Evolutionary conservation across 92 coral and sea anemone genomes (phyloP).

Genomic region (Plumapathes pennacea): DNA sequence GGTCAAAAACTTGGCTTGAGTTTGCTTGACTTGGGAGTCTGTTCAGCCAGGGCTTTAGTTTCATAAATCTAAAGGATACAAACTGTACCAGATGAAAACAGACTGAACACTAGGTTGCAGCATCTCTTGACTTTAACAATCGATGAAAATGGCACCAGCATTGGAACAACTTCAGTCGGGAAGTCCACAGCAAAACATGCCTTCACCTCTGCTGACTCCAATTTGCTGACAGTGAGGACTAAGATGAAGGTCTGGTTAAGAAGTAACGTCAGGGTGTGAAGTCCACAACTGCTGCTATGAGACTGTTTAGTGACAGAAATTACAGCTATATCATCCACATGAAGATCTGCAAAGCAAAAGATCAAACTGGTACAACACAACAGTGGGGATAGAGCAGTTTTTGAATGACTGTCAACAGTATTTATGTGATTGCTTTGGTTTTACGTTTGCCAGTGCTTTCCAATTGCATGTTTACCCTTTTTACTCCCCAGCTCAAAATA

Average conservation of each 20-base stretch:
- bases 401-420: too few relatives aligned
- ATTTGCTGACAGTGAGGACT: constrained; percentile 33
- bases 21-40: too few relatives aligned
- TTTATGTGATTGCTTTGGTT: too few relatives aligned
- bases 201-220: constrained; percentile 25
- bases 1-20: not conserved
- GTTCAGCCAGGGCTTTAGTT: too few relatives aligned
- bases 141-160: constrained; percentile 46
- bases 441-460: too few relatives aligned
- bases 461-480: too few relatives aligned
- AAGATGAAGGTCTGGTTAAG: constrained; percentile 45
- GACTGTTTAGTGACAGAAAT: too few relatives aligned
- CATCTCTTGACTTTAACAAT: constrained; percentile 41
- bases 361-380: too few relatives aligned
- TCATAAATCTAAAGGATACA: constrained; percentile 64
- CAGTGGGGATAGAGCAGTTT: too few relatives aligned
- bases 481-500: too few relatives aligned
- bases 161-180: constrained; percentile 30
- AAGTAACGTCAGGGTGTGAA: constrained; percentile 45
- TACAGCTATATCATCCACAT: constrained; percentile 20
- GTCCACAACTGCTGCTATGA: too few relatives aligned
- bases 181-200: constrained; percentile 59
- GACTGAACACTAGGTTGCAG: constrained; percentile 44
- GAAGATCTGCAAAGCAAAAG: constrained; percentile 19
- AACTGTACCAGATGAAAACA: constrained; percentile 61